These are phyloP conservation scores for Scatophagus argus DNA, from an alignment of 2,113 vertebrate genomes.

Conservation along the genomic window DNA sequence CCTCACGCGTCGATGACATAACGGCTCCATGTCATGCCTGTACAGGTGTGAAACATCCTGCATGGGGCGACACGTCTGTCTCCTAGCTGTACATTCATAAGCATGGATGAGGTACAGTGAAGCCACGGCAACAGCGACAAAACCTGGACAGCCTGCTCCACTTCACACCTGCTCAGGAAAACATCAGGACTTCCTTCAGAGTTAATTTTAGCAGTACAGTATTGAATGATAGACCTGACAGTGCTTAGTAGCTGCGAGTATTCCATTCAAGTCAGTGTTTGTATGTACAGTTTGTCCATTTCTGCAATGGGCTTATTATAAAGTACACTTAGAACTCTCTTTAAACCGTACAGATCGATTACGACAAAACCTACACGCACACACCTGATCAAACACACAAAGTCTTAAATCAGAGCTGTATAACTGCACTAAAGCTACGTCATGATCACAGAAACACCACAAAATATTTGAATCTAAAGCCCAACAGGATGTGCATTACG, in stretches of 20 bases:
- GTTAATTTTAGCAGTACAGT: conserved; percentile 50
- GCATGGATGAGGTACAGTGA: conserved; percentile 67
- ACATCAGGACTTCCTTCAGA: conserved; percentile 1
- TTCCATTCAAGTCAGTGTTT: conserved; percentile 51
- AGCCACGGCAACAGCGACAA: conserved; percentile 26
- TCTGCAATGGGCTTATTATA: conserved; percentile 42
- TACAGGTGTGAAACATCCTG: conserved; percentile 54
- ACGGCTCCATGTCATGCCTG: conserved; percentile 56
- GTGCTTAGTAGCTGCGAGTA: conserved; percentile 34
- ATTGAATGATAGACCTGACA: conserved; percentile 53
- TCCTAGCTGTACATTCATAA: conserved; percentile 65
- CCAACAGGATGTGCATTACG: conserved; percentile 16
- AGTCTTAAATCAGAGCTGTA: conserved; percentile 20
- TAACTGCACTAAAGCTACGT: conserved; percentile 24
- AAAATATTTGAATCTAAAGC: conserved; percentile 23
- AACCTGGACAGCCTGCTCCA: conserved; percentile 14
- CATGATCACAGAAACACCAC: conserved; percentile 39
- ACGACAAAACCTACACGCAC: conserved; percentile 30
- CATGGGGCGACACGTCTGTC: conserved; percentile 21
- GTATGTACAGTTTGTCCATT: conserved; percentile 60
- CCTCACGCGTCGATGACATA: conserved; percentile 23
- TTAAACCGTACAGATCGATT: conserved; percentile 30
- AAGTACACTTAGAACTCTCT: conserved; percentile 59
- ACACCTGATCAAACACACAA: conserved; percentile 19
- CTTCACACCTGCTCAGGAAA: conserved; percentile 22